These are phyloP conservation scores for Caracal caracal DNA, from an alignment of 2,113 vertebrate species.

Conservation along the genomic window DNA sequence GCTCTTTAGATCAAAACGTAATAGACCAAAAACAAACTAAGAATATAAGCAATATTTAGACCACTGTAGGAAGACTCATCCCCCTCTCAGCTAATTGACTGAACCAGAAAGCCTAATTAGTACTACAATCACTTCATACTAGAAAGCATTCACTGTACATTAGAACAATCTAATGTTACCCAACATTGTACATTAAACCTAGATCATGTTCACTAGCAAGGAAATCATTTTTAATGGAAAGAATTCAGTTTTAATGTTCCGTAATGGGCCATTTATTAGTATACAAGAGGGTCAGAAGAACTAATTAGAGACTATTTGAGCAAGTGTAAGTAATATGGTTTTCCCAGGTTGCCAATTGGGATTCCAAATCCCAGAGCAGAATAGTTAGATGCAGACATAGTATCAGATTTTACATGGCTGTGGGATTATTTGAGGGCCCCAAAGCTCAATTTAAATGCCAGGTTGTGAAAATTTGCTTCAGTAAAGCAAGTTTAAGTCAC, in stretches of 20 bases:
- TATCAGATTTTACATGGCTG: constrained; percentile 6
- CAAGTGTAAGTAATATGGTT: constrained; percentile 66
- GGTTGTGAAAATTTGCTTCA: constrained; percentile 65
- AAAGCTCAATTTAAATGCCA: constrained; percentile 64
- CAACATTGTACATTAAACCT: constrained; percentile 58
- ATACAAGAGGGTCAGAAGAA: constrained; percentile 75
- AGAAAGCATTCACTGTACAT: constrained; percentile 23
- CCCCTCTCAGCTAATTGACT: constrained; percentile 44
- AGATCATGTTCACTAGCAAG: constrained; percentile 65
- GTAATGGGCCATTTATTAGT: constrained; percentile 75
- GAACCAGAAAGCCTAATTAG: constrained; percentile 65
- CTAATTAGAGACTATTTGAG: constrained; percentile 73
- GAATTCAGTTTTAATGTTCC: constrained; percentile 71
- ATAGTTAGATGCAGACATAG: constrained; percentile 49
- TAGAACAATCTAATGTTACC: constrained; percentile 53
- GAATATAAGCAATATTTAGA: constrained; percentile 67
- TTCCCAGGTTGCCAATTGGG: constrained; percentile 68
- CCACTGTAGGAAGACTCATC: neutral
- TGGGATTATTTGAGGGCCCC: constrained; percentile 56
- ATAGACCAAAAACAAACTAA: constrained; percentile 70
- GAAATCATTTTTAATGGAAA: constrained; percentile 77
- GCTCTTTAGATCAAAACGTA: constrained; percentile 59
- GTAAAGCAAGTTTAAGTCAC: constrained; percentile 65
- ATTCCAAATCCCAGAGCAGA: constrained; percentile 58
- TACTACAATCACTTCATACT: neutral